Percentiles rank a stretch among this genome's conserved stretches.
Evolutionary conservation across 2,113 vertebrate genomes (phyloP).

Genomic region (Pycnonotus jocosus): DNA sequence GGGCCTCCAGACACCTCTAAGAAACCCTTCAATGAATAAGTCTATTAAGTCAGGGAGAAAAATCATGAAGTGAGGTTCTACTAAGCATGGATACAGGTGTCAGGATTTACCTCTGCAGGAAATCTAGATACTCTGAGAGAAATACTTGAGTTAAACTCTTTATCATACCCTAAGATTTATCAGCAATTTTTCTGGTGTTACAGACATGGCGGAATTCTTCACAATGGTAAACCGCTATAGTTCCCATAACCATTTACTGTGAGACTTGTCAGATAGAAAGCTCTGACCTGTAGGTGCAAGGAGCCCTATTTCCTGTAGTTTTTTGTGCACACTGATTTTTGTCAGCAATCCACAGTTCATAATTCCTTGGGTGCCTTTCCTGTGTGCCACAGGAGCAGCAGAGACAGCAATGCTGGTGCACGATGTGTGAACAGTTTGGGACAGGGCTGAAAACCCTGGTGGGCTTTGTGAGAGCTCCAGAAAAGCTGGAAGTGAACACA

Average conservation of each 20-base stretch:
- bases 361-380: neutral
- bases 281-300: neutral
- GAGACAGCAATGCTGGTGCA: neutral
- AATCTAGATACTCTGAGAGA: neutral
- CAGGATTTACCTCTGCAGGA: neutral
- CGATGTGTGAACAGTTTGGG: neutral
- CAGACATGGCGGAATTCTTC: neutral
- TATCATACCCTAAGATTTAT: neutral
- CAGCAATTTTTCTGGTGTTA: neutral
- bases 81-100: neutral
- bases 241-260: neutral
- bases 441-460: neutral
- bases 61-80: neutral
- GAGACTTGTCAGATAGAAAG: neutral
- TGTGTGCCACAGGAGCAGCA: neutral
- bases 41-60: neutral
- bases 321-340: neutral
- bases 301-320: neutral
- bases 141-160: neutral
- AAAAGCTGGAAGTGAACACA: neutral
- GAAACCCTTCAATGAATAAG: neutral
- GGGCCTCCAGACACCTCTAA: neutral
- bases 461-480: neutral
- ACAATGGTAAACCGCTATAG: neutral
- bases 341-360: neutral